A percentile compares a stretch with the other conserved stretches of the same genome.
These are phyloP conservation scores for Augiades crinisus DNA, from an alignment of 2,888 invertebrate genomes.

Conservation along the genomic window DNA sequence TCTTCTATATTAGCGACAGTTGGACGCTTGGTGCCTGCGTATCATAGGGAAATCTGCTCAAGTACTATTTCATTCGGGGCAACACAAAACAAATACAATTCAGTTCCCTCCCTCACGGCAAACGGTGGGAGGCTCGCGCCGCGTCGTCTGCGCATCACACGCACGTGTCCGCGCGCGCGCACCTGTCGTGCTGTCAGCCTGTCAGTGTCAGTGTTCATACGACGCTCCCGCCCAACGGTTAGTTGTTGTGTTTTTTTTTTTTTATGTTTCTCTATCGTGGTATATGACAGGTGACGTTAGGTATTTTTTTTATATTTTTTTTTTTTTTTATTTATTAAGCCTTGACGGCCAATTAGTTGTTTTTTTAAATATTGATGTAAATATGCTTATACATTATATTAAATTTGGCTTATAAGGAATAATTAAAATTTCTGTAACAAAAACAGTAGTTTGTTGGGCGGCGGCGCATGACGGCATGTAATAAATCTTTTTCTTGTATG, in stretches of 20 bases:
- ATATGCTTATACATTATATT: conserved; percentile 7
- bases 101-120: conserved; percentile 7
- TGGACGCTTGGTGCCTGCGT: too few species aligned
- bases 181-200: conserved; percentile 21
- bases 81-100: conserved; percentile 1
- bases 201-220: too few species aligned
- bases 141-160: conserved; percentile 27
- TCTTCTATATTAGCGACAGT: too few species aligned
- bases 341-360: too few species aligned
- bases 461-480: conserved; percentile 12
- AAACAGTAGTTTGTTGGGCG: conserved; percentile 11
- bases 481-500: conserved; percentile 17
- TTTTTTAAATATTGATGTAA: conserved; percentile 5
- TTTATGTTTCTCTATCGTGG: too few species aligned
- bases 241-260: too few species aligned
- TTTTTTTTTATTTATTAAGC: too few species aligned
- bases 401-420: conserved; percentile 4
- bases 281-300: too few species aligned
- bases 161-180: conserved; percentile 27
- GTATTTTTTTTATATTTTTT: too few species aligned
- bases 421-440: conserved; percentile 11
- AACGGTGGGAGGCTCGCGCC: conserved; percentile 31
- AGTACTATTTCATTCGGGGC: too few species aligned
- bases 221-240: too few species aligned
- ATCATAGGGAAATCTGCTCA: too few species aligned